phyloP scores from a whole-genome alignment of 2,113 vertebrate species.

The Heterotis niloticus region DNA sequence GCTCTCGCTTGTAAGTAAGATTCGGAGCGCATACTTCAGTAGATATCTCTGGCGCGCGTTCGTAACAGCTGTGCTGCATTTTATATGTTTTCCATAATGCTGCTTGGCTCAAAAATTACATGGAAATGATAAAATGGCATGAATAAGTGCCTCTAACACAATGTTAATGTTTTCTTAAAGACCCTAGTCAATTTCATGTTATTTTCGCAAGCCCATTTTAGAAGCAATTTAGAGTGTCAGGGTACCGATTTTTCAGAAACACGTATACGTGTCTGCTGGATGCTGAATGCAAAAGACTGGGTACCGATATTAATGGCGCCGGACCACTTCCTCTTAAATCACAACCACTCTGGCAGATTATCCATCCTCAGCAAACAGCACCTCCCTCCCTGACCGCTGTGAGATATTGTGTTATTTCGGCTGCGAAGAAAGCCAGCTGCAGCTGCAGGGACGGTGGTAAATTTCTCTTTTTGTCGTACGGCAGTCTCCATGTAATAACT shows the following conservation, averaged over 20 bases:
- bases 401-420: background rate
- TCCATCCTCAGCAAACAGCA: background rate
- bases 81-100: background rate
- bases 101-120: background rate
- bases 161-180: background rate
- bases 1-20: background rate
- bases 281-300: background rate
- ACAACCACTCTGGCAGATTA: background rate
- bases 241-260: background rate
- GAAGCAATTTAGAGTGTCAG: background rate
- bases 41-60: background rate
- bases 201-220: background rate
- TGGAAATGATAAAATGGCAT: background rate
- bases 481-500: background rate
- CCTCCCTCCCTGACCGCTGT: background rate
- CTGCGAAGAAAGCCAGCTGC: background rate
- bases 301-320: background rate
- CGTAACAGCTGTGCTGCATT: background rate
- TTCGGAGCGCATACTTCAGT: background rate
- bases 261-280: too few species aligned
- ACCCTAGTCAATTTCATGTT: background rate
- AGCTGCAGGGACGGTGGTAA: background rate
- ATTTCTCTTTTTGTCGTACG: background rate
- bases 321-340: background rate
- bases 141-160: background rate